Conservation (phyloP, 2,888 invertebrate species). For the Synanthedon vespiformis region DNA sequence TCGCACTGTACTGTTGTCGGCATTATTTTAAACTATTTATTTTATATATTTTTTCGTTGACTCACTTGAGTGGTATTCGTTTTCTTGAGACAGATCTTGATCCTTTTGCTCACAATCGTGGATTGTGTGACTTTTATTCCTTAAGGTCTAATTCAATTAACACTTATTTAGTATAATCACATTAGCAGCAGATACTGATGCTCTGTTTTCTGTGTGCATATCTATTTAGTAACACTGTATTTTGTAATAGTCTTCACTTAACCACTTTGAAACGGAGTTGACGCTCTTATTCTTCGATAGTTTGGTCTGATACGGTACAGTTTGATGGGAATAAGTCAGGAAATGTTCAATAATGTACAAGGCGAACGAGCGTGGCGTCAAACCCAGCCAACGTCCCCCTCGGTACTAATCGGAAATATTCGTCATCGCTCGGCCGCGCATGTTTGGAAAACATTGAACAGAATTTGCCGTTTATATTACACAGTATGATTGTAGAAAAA, state of each 20-base stretch:
- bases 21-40: constrained; percentile 25
- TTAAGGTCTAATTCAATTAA: neutral
- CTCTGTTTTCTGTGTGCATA: constrained; percentile 31
- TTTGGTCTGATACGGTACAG: constrained; percentile 29
- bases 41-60: too few relatives aligned
- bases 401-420: constrained; percentile 56
- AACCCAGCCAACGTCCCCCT: constrained; percentile 35
- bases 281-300: constrained; percentile 28
- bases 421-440: constrained; percentile 26
- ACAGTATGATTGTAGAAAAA: too few relatives aligned
- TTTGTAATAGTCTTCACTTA: constrained; percentile 23
- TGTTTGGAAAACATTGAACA: neutral
- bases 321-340: constrained; percentile 38
- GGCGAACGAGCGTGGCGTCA: constrained; percentile 48
- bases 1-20: constrained; percentile 52
- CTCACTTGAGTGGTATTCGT: too few relatives aligned
- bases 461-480: too few relatives aligned
- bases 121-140: neutral
- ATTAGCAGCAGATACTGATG: constrained; percentile 32
- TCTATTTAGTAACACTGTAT: constrained; percentile 16
- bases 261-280: constrained; percentile 34
- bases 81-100: too few relatives aligned
- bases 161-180: constrained; percentile 18
- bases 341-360: constrained; percentile 56
- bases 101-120: neutral